Percentiles rank a stretch among this genome's conserved stretches.
Conservation (phyloP, 2,113 vertebrate species). For the Talpa occidentalis region DNA sequence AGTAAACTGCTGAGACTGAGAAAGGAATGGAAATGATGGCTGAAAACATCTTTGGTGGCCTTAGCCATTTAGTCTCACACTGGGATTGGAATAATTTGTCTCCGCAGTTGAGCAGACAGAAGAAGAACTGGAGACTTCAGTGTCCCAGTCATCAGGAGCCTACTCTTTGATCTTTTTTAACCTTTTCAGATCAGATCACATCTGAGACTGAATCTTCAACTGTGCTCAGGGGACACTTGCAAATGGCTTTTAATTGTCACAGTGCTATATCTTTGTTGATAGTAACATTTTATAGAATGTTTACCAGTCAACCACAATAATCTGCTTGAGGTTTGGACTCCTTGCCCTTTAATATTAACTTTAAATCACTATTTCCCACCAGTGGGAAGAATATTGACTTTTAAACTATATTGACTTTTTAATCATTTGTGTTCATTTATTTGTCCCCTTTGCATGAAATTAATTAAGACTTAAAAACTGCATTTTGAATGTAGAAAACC, state of each 20-base stretch:
- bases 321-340: background rate
- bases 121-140: background rate
- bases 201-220: background rate
- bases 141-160: background rate
- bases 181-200: background rate
- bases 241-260: background rate
- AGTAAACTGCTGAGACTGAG: background rate
- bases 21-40: background rate
- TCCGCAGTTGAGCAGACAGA: background rate
- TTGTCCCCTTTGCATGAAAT: conserved; percentile 14
- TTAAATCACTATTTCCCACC: background rate
- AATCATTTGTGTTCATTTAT: conserved; percentile 34
- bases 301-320: background rate
- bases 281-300: background rate
- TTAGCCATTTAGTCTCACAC: background rate
- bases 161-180: background rate
- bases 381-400: background rate
- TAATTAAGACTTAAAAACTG: conserved; percentile 18
- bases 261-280: background rate
- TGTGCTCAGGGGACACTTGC: background rate
- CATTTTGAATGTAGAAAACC: conserved; percentile 65
- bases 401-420: conserved; percentile 6
- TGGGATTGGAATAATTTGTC: background rate
- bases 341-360: background rate
- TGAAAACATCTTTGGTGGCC: background rate